Evolutionary conservation across 1,140 invertebrate genomes (phyloP), one percentile per base, ranked within the genome.

Genomic region (Drosophila insularis): DNA sequence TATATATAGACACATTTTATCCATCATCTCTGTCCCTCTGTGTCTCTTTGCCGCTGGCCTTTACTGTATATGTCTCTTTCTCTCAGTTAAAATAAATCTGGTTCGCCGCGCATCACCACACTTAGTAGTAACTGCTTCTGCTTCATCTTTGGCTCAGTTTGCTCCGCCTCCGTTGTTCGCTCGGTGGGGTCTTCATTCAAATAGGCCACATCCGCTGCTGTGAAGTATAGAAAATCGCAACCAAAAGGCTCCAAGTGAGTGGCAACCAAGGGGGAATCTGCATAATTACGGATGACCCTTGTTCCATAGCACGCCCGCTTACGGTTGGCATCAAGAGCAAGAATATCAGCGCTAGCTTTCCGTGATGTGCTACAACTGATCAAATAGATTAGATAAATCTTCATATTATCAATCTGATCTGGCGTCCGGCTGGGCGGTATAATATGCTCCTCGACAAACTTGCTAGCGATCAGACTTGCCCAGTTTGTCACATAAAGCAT

Each of bases 401-500:
- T 14, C 31, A 58, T 19, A 14, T 58, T 58, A 1, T 32, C 55
- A 4, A 6, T 19, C 1, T 31, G n/a, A 14, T 58, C 27, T 8
- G 14, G 2, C 7, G 8, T 4, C 2, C 11, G 11, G 35, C 35
- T 17, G 1, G 23, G 3, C 7, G 55, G 31, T 11, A 35, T 58
- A 14, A 58, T 32, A 5, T 58, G 31, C 11, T 58, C 31, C 55
- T 58, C 55, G 1, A 58, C 55, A 58, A 58, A 58, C 10, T 32
- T 14, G 4, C 55, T 58, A 14, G 55, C 55, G 3, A 58, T 58
- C 55, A 58, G n/a, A 3, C 23, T 17, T 2, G 55, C 31, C 55
- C 55, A 58, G 11, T 35, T 58, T 3, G 55, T 58, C 2, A 58
- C 55, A 58, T 58, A 58, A 8, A 58, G 31, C 55, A 58, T 58